These are phyloP conservation scores for Leuciscus waleckii DNA, from an alignment of 2,797 vertebrate species.

Conservation along the genomic window DNA sequence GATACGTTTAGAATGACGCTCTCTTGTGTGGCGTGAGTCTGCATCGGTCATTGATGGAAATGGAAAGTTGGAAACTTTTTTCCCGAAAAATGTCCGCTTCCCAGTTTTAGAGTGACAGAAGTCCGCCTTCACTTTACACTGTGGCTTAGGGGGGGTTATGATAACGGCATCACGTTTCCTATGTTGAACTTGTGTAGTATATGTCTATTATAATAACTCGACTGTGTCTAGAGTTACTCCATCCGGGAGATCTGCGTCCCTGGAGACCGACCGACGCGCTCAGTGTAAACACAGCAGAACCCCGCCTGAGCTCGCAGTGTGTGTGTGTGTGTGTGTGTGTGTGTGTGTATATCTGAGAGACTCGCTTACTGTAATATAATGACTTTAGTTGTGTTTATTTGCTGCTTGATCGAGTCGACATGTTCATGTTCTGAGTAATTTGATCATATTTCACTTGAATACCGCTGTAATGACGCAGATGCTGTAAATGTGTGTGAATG, in stretches of 20 bases:
- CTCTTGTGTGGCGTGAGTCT: constrained; percentile 9
- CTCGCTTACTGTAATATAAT: background rate
- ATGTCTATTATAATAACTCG: too few species aligned
- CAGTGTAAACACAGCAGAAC: background rate
- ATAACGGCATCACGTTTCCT: too few species aligned
- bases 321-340: too few species aligned
- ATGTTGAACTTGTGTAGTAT: background rate
- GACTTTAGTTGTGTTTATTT: background rate
- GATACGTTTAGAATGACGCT: too few species aligned
- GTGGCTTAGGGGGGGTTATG: too few species aligned
- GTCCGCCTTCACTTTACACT: background rate
- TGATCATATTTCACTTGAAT: background rate
- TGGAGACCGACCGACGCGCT: background rate
- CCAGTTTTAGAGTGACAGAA: background rate
- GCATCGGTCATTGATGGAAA: too few species aligned
- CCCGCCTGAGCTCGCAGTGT: background rate
- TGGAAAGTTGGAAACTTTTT: background rate
- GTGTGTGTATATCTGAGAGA: too few species aligned
- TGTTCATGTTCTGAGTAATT: background rate
- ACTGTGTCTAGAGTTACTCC: background rate
- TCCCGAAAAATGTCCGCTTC: too few species aligned
- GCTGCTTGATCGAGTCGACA: background rate
- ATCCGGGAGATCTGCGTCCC: constrained; percentile 4
- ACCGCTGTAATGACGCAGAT: background rate
- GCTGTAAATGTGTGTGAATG: background rate